A percentile compares a stretch with the other conserved stretches of the same genome.
Conservation (phyloP, 2,888 invertebrate species). For the Bruchidius siliquastri region DNA sequence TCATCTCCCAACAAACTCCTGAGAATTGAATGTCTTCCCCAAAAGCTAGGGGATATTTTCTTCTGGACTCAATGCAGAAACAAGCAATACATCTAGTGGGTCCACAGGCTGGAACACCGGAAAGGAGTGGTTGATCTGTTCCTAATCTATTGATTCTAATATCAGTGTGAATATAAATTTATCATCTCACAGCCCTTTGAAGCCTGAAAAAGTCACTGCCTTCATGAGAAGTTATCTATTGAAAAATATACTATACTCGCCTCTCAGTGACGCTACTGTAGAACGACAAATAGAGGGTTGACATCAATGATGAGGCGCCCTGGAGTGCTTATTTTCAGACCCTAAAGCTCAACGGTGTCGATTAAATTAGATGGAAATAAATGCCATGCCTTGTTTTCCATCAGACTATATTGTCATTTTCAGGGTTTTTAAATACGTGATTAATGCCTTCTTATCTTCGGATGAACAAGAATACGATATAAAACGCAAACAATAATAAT, state of each 20-base stretch:
- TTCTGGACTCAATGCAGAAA: no score
- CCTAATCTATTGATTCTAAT: no score
- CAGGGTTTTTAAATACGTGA: not conserved
- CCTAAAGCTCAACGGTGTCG: not conserved
- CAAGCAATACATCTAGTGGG: no score
- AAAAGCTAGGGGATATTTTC: no score
- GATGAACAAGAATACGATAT: not conserved
- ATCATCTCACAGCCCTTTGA: no score
- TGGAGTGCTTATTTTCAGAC: not conserved
- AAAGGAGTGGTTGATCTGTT: no score
- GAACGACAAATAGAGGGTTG: not conserved
- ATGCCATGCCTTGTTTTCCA: not conserved
- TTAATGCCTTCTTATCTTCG: not conserved
- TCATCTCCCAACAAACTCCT: no score
- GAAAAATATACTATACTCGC: not conserved
- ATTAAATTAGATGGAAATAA: not conserved
- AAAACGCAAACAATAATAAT: not conserved
- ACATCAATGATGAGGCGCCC: not conserved
- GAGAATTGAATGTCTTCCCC: no score
- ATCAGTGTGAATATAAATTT: no score
- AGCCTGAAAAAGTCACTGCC: no score
- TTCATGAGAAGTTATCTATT: no score
- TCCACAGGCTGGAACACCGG: no score
- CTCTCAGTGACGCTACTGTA: not conserved
- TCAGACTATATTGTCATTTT: not conserved